Base-by-base conservation (phyloP, 2,113 vertebrate genomes). In the Sphaerodactylus townsendi region DNA sequence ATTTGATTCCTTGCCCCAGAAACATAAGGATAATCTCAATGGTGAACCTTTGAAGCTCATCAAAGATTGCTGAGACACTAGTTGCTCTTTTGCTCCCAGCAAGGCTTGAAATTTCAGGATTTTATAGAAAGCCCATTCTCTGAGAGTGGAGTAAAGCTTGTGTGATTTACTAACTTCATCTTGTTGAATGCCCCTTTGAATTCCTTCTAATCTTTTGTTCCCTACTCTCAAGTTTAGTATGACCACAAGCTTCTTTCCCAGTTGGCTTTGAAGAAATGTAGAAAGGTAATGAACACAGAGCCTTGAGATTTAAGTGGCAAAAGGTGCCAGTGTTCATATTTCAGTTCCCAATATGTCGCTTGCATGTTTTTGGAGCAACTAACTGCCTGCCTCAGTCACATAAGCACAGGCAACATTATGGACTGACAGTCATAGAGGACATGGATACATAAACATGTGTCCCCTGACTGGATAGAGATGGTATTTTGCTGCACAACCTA, bases 261-360 rank as follows among this genome's bases (percentile, higher is more conserved):
- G 8, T 10, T 70, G 3, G 11, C 81, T 69, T 84, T 4, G n/a
- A 23, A 35, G 48, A 76, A 28, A 62, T 62, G 21, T 10, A 10
- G 74, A 81, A 81, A 62, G 19, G 59, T 17, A 33, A 19, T 4
- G 21, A 3, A 41, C 6, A 25, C 48, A 33, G 2, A 10, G 15
- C 33, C 37, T 9, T 68, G 44, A 3, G 44, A 25, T 35, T 56
- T 25, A 53, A 37, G 37, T 70, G 23, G 14, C 28, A 2, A 3
- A 0, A 0, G 10, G 4, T 23, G 30, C 50, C 37, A 46, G 30
- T n/a, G 0, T 0, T 5, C 35, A 13, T 1, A 50, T 48, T 28
- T 6, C 10, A 17, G 10, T 39, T 83, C 19, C 17, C 85, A 35
- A 21, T 37, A 0, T 0, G 10, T 37, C 80, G 37, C 23, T 35